Evolutionary conservation across 2,797 vertebrate genomes (phyloP).

Genomic region (Echeneis naucrates): DNA sequence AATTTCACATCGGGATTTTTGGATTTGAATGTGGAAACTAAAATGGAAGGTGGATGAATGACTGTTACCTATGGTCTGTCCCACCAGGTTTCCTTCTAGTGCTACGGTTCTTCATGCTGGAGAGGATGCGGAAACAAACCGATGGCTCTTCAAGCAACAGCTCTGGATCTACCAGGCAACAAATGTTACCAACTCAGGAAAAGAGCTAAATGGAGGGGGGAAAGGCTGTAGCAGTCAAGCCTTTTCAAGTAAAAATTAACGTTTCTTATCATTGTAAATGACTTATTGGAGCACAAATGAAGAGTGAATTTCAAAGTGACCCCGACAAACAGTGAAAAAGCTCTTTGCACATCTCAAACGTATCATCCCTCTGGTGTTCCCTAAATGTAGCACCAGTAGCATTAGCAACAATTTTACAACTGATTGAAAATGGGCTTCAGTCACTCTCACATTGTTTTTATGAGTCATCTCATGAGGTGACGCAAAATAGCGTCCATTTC

Average conservation of each 20-base stretch:
- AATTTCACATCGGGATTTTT: too few relatives aligned
- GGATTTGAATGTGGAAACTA: too few relatives aligned
- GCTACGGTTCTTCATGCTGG: slow-evolving; percentile 81
- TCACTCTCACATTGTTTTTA: not conserved
- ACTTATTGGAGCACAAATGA: not conserved
- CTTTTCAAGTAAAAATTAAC: not conserved
- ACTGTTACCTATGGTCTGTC: slow-evolving; percentile 7
- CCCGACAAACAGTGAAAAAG: not conserved
- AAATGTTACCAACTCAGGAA: slow-evolving; percentile 79
- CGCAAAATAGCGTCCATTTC: not conserved
- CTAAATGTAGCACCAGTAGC: not conserved
- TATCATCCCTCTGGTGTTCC: not conserved
- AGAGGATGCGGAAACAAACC: slow-evolving; percentile 68
- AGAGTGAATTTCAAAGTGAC: not conserved
- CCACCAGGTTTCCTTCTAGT: slow-evolving; percentile 83
- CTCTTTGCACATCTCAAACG: too few relatives aligned
- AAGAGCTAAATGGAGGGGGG: slow-evolving; percentile 49
- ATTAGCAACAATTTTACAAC: not conserved
- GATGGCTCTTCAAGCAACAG: slow-evolving; percentile 55
- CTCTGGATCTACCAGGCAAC: slow-evolving; percentile 77
- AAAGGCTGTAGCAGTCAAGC: not conserved
- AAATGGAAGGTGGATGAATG: not conserved
- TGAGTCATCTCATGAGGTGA: not conserved
- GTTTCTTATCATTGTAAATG: not conserved
- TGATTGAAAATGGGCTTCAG: not conserved